phyloP scores from a whole-genome alignment of 2,113 vertebrate genomes.

The crab-eating macaque (Macaca fascicularis) region T2T-MFA8v1.1 NC_088389.1:63477501-63478000 shows the following conservation, averaged over 20 bases:
- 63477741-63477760: background rate
- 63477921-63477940: background rate
- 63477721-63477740: background rate
- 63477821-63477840: conserved; percentile 1
- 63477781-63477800: background rate
- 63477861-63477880: conserved; percentile 1
- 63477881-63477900: background rate
- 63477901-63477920: background rate
- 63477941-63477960: background rate
- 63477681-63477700: background rate
- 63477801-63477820: background rate
- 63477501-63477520: background rate
- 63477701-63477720: background rate
- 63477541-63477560: background rate
- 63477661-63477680: background rate
- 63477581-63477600: background rate
- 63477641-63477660: background rate
- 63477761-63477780: background rate
- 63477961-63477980: background rate
- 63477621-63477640: background rate
- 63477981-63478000: background rate
- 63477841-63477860: background rate
- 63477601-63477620: background rate
- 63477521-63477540: background rate
- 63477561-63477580: background rate